Base-by-base conservation (phyloP, 2,888 invertebrate species). In the Melipona beecheii region DNA sequence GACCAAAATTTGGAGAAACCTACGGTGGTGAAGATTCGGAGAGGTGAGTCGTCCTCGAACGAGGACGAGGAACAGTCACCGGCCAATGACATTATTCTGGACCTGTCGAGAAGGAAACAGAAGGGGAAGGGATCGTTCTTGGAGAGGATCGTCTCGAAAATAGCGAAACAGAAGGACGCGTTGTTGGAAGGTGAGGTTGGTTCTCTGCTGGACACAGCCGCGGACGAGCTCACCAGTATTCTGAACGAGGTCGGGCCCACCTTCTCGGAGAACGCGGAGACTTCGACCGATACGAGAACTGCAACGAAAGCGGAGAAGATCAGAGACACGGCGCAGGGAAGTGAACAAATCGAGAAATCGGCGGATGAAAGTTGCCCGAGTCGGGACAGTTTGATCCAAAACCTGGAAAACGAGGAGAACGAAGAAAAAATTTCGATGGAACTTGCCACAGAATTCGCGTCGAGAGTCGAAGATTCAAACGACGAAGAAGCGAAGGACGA, bases 111-210 rank as follows among this genome's bases (percentile, higher is more conserved):
- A 13, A 89, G 94, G 36, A 94, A 94, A 70, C 90, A 91, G 4
- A 93, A 91, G 36, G 93, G 93, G 0, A 94, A 94, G 64, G 94
- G 94, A 17, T 94, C 94, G 0, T 94, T 94, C 71, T 75, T 94
- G 15, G 94, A 94, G 75, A 94, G 93, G 86, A 94, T 94, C 11
- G 94, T 94, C 0, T 94, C 94, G 5, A 94, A 94, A 78, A 94
- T 94, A 31, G 94, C 94, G 0, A 94, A 94, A 74, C 92, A 94
- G 64, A 94, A 94, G 73, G 94, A 94, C 43, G 93, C 91, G 11
- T 70, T 92, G 50, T 79, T 94, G 31, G 93, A 93, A 43, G 89
- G 88, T 9, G 93, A 93, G 50, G 92, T 92, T 31, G 92, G 91
- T 0, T 91, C 91, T 15, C 79, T 92, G 21, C 81, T 92, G 73